These are phyloP conservation scores for Neotragus moschatus DNA, from an alignment of 2,113 vertebrate species.

Conservation along the genomic window DNA sequence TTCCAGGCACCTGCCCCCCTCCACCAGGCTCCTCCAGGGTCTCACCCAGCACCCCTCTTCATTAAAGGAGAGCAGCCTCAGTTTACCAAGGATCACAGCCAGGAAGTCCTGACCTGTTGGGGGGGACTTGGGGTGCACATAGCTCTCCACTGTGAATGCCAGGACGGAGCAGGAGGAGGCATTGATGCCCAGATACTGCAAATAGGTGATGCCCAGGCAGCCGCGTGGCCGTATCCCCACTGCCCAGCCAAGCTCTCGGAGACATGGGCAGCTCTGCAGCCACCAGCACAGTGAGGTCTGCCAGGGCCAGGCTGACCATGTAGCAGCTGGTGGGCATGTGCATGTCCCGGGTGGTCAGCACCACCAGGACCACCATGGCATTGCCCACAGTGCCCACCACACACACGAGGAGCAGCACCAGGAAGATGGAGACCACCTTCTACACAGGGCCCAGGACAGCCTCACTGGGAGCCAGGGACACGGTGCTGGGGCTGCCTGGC, in stretches of 20 bases:
- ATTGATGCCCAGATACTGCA: slow-evolving; percentile 88
- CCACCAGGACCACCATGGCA: slow-evolving; percentile 86
- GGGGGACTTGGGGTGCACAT: not conserved
- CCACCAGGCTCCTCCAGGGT: not conserved
- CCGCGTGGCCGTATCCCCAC: slow-evolving; percentile 84
- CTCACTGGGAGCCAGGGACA: slow-evolving; percentile 72
- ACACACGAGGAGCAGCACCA: slow-evolving; percentile 84
- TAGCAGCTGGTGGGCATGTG: slow-evolving; percentile 87
- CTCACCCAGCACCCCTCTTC: not conserved
- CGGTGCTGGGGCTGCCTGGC: slow-evolving; percentile 79
- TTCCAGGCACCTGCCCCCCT: not conserved
- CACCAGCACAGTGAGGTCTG: slow-evolving; percentile 84
- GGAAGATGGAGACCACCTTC: slow-evolving; percentile 81
- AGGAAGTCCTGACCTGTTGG: not conserved
- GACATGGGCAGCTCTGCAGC: slow-evolving; percentile 84
- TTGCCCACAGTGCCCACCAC: slow-evolving; percentile 85
- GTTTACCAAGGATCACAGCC: not conserved
- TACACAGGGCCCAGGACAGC: slow-evolving; percentile 76
- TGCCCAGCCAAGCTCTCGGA: slow-evolving; percentile 83
- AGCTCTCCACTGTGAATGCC: slow-evolving; percentile 87
- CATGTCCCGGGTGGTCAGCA: slow-evolving; percentile 84
- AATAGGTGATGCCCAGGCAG: slow-evolving; percentile 85
- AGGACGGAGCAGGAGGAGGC: slow-evolving; percentile 88
- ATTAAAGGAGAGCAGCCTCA: not conserved
- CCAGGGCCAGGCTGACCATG: slow-evolving; percentile 85